Conservation (phyloP, 2,888 invertebrate species). For the Pachycephus smyrnensis region DNA sequence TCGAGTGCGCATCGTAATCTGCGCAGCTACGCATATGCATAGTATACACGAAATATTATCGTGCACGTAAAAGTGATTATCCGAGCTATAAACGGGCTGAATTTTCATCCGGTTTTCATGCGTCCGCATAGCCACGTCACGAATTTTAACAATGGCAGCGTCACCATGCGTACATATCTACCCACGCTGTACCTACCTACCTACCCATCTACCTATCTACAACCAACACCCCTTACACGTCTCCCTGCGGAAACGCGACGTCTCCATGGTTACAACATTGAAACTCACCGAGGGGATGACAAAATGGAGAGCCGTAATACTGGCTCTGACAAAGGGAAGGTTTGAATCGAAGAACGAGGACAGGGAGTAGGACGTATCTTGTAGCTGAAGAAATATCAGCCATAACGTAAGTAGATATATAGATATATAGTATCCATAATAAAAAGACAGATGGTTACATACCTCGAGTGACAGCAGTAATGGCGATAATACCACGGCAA, state of each 20-base stretch:
- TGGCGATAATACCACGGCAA: background rate
- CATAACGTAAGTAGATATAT: background rate
- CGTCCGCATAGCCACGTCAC: slow-evolving; percentile 10
- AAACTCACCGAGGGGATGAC: slow-evolving; percentile 63
- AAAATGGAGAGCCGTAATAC: slow-evolving; percentile 64
- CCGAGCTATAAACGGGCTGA: background rate
- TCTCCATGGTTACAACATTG: slow-evolving; percentile 67
- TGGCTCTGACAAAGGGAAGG: slow-evolving; percentile 49
- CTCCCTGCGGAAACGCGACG: slow-evolving; percentile 60
- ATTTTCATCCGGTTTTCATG: background rate
- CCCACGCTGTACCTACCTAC: slow-evolving; percentile 34
- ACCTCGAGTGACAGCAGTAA: background rate
- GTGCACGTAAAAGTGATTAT: background rate
- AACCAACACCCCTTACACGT: slow-evolving; percentile 54
- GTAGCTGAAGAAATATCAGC: background rate
- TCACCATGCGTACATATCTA: slow-evolving; percentile 26
- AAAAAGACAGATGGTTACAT: background rate
- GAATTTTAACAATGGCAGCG: slow-evolving; percentile 56
- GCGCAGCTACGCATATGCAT: background rate
- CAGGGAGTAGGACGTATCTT: background rate
- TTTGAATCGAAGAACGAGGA: slow-evolving; percentile 39
- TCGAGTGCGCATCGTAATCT: background rate
- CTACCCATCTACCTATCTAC: slow-evolving; percentile 39
- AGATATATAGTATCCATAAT: background rate
- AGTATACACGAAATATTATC: background rate